A percentile compares a stretch with the other conserved stretches of the same genome.
Conservation (phyloP, 2,888 invertebrate species). For the Augochlorella aurata region DNA sequence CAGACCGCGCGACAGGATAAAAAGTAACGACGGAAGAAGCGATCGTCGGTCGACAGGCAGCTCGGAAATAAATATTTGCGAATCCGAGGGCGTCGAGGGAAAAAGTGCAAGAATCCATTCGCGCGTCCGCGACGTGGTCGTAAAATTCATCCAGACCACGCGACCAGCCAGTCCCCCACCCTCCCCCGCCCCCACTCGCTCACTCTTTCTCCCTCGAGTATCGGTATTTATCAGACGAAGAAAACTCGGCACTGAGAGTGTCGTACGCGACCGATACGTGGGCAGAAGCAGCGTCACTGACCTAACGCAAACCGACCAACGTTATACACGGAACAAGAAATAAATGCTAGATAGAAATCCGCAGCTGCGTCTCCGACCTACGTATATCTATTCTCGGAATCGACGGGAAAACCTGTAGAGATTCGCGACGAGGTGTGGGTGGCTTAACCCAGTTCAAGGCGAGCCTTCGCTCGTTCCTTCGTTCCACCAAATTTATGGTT, state of each 20-base stretch:
- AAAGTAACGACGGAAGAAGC: constrained; percentile 1
- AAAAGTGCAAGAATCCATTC: not conserved
- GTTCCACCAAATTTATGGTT: constrained; percentile 2
- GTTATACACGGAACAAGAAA: constrained; percentile 60
- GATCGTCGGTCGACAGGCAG: not conserved
- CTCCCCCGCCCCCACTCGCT: too few relatives aligned
- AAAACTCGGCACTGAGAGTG: constrained; percentile 21
- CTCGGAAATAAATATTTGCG: constrained; percentile 44
- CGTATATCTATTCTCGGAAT: constrained; percentile 62
- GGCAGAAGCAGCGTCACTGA: constrained; percentile 64
- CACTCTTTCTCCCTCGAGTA: not conserved
- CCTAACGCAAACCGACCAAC: constrained; percentile 64
- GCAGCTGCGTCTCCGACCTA: constrained; percentile 63
- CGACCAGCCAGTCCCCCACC: not conserved
- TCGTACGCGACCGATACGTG: constrained; percentile 60
- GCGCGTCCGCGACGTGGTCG: constrained; percentile 10
- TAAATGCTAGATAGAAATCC: constrained; percentile 64
- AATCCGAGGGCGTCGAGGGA: constrained; percentile 27
- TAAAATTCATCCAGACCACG: constrained; percentile 49
- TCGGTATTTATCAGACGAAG: constrained; percentile 15
- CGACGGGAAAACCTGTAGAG: constrained; percentile 37
- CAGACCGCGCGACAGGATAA: not conserved
- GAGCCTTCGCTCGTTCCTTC: not conserved
- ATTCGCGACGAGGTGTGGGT: constrained; percentile 37
- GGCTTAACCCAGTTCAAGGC: constrained; percentile 39